A percentile compares a stretch with the other conserved stretches of the same genome.
These are phyloP conservation scores for Campylomormyrus numenius DNA, from an alignment of 2,113 vertebrate species.

Conservation along the genomic window DNA sequence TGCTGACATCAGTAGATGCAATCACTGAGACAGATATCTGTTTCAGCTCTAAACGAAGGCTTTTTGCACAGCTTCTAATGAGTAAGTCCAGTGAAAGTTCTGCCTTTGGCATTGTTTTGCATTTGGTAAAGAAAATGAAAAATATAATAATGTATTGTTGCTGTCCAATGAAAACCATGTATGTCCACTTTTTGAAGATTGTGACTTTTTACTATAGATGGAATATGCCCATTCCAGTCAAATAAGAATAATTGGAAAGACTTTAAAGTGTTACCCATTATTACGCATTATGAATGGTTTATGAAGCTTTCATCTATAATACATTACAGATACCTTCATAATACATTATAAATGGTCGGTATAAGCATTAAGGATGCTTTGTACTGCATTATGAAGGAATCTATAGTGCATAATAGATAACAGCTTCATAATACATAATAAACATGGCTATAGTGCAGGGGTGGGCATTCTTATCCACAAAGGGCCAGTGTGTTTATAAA, in stretches of 20 bases:
- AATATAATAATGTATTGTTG: not conserved
- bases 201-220: not conserved
- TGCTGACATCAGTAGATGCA: not conserved
- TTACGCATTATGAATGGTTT: no score
- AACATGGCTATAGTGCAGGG: no score
- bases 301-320: no score
- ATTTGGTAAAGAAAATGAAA: not conserved
- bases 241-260: not conserved
- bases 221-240: not conserved
- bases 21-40: not conserved
- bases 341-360: no score
- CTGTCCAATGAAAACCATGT: not conserved
- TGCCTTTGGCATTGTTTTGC: not conserved
- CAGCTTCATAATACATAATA: no score
- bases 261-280: not conserved
- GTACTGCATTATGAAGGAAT: no score
- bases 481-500: no score
- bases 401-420: no score
- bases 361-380: no score
- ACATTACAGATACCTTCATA: no score
- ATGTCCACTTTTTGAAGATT: not conserved
- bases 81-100: not conserved
- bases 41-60: not conserved
- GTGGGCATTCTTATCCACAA: no score
- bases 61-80: not conserved